phyloP scores from a whole-genome alignment of 2,113 vertebrate genomes.

The Hystrix brachyura region DNA sequence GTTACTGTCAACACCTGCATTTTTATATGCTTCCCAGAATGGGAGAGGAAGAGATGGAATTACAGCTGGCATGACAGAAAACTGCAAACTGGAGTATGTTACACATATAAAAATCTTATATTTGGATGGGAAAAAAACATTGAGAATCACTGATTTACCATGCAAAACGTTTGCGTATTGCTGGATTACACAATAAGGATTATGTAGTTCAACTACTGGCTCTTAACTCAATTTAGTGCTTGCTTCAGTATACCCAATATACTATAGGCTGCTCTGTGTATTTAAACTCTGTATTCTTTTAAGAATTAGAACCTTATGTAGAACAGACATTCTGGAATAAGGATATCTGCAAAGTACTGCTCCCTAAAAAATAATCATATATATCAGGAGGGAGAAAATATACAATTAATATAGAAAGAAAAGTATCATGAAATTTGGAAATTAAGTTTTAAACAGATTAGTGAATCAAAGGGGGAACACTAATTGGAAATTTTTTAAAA shows the following conservation, averaged over 20 bases:
- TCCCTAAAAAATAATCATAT: slow-evolving; percentile 15
- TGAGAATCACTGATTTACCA: not conserved
- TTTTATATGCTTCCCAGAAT: not conserved
- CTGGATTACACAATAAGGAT: not conserved
- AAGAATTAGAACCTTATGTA: not conserved
- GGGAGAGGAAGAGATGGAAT: not conserved
- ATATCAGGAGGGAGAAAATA: not conserved
- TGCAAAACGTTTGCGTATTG: slow-evolving; percentile 5
- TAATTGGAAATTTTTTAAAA: slow-evolving; percentile 42
- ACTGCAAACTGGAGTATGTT: not conserved
- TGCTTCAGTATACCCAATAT: not conserved
- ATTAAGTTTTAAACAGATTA: slow-evolving; percentile 50
- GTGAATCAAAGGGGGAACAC: not conserved
- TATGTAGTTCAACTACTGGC: not conserved
- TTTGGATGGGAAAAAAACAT: not conserved
- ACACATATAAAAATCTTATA: not conserved
- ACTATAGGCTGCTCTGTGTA: not conserved
- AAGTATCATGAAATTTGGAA: not conserved
- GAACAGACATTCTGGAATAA: not conserved
- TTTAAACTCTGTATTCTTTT: not conserved
- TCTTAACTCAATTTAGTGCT: not conserved
- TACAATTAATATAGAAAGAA: not conserved
- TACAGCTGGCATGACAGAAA: not conserved
- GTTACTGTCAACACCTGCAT: not conserved
- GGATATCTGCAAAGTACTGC: not conserved